Percentiles rank a stretch among this genome's conserved stretches.
Evolutionary conservation across 2,888 invertebrate species (phyloP).

Genomic region (Microchrysa polita): DNA sequence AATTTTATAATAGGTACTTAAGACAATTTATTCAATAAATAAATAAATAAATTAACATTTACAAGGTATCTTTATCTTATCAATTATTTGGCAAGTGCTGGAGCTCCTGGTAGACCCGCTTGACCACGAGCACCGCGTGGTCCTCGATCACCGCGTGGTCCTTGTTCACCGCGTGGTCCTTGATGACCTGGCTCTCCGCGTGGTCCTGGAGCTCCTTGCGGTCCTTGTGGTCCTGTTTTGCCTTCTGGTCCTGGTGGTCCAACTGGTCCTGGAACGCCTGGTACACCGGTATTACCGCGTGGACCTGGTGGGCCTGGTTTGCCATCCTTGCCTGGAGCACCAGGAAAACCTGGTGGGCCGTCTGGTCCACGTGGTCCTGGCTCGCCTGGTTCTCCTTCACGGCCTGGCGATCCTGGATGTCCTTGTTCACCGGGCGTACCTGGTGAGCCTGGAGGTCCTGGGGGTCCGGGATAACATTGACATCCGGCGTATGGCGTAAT

Average conservation of each 20-base stretch:
- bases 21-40: conserved; percentile 27
- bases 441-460: conserved; percentile 53
- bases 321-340: conserved; percentile 53
- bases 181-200: conserved; percentile 31
- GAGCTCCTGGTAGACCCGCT: neutral
- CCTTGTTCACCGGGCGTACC: conserved; percentile 52
- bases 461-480: conserved; percentile 52
- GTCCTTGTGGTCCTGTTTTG: conserved; percentile 39
- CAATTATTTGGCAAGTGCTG: conserved; percentile 11
- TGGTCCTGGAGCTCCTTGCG: conserved; percentile 9
- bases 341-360: conserved; percentile 52
- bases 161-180: conserved; percentile 24
- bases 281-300: conserved; percentile 50
- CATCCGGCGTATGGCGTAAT: conserved; percentile 33
- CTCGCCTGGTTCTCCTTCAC: conserved; percentile 52
- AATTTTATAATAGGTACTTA: neutral
- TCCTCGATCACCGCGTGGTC: conserved; percentile 32
- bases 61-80: neutral
- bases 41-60: conserved; percentile 8
- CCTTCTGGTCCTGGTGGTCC: conserved; percentile 50
- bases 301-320: conserved; percentile 52
- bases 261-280: conserved; percentile 50
- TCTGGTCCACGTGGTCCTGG: conserved; percentile 51
- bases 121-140: conserved; percentile 19
- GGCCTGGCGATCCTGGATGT: conserved; percentile 52